phyloP scores from a whole-genome alignment of 2,797 vertebrate genomes.

The Oophaga sylvatica region DNA sequence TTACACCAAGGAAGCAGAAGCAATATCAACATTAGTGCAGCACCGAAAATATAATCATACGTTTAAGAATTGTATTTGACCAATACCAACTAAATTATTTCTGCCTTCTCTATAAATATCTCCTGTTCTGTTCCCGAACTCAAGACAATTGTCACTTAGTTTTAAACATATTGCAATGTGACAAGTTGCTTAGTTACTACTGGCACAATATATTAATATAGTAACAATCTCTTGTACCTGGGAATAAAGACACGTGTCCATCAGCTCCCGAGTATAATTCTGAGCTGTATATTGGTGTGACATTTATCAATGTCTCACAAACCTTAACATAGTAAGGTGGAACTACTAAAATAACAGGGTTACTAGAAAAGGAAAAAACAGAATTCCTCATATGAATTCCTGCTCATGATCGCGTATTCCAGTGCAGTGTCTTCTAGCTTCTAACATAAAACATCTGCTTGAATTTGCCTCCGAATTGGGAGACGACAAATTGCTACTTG shows the following conservation, averaged over 20 bases:
- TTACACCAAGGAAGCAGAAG: neutral
- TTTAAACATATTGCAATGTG: slow-evolving; percentile 34
- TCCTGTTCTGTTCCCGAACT: slow-evolving; percentile 26
- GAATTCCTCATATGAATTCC: neutral
- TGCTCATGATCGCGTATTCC: no score
- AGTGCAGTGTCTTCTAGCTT: neutral
- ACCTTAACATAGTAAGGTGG: neutral
- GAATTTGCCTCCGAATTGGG: neutral
- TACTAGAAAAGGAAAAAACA: neutral
- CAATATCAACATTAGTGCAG: neutral
- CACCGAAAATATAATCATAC: neutral
- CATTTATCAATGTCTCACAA: neutral
- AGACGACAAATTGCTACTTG: neutral
- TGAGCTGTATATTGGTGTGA: neutral
- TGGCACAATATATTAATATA: slow-evolving; percentile 38
- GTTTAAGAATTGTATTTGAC: neutral
- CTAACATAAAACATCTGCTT: neutral
- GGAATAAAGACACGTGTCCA: neutral
- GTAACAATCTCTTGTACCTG: slow-evolving; percentile 27
- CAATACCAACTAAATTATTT: slow-evolving; percentile 23
- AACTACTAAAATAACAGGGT: neutral
- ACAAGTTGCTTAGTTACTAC: slow-evolving; percentile 50
- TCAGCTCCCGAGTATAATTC: neutral
- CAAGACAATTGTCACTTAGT: slow-evolving; percentile 40
- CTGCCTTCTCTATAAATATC: slow-evolving; percentile 34